Evolutionary conservation across 2,797 vertebrate species (phyloP).

Genomic region (Peromyscus melanophrys): DNA sequence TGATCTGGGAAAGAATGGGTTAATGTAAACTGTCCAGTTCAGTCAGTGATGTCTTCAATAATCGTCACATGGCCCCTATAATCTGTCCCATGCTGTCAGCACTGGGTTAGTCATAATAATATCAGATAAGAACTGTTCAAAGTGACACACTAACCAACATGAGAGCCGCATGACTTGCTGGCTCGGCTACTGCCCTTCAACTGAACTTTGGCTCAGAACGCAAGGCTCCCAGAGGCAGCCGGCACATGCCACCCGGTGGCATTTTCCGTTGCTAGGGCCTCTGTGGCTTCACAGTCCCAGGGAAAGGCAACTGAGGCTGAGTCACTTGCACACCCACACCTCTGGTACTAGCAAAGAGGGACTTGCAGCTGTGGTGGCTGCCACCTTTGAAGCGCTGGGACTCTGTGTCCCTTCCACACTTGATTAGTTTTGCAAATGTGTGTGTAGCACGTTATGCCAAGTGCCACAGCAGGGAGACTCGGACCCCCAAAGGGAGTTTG

Average conservation of each 20-base stretch:
- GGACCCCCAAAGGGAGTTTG: slow-evolving; percentile 83
- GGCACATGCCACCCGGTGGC: slow-evolving; percentile 65
- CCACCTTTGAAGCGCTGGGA: slow-evolving; percentile 68
- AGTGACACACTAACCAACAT: slow-evolving; percentile 93
- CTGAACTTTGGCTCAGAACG: slow-evolving; percentile 97
- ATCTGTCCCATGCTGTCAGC: slow-evolving; percentile 98
- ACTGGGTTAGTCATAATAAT: slow-evolving; percentile 96
- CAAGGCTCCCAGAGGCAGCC: slow-evolving; percentile 68
- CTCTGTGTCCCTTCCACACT: slow-evolving; percentile 83
- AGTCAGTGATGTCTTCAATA: slow-evolving; percentile 93
- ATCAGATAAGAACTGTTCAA: slow-evolving; percentile 96
- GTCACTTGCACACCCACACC: neutral
- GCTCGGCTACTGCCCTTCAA: slow-evolving; percentile 95
- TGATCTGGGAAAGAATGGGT: slow-evolving; percentile 87
- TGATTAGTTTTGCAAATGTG: slow-evolving; percentile 86
- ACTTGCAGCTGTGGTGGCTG: neutral
- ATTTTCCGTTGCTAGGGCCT: slow-evolving; percentile 80
- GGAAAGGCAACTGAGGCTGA: slow-evolving; percentile 58
- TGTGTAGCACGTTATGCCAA: slow-evolving; percentile 74
- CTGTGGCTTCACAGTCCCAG: slow-evolving; percentile 64
- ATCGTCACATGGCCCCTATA: slow-evolving; percentile 96
- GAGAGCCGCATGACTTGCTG: slow-evolving; percentile 96
- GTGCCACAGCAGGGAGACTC: slow-evolving; percentile 68
- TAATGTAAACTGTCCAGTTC: slow-evolving; percentile 86
- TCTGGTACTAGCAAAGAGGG: slow-evolving; percentile 14